A percentile compares a stretch with the other conserved stretches of the same genome.
Conservation (phyloP, 2,113 vertebrate species). For the Delphinus delphis region DNA sequence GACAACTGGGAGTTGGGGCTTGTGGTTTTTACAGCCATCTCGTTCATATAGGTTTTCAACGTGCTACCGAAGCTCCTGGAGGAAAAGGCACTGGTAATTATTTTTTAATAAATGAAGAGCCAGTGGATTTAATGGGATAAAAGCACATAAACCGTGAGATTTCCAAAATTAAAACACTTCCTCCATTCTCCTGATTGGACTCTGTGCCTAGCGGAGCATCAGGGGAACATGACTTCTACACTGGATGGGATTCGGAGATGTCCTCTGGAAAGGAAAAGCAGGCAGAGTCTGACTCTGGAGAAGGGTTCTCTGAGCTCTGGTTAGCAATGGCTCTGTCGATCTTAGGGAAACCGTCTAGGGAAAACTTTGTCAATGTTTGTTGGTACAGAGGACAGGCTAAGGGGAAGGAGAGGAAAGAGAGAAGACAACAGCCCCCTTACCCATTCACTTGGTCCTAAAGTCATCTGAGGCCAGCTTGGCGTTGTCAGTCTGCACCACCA, state of each 20-base stretch:
- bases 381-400: not conserved
- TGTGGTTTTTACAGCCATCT: not conserved
- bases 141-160: not conserved
- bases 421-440: not conserved
- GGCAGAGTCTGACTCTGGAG: not conserved
- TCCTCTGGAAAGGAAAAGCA: not conserved
- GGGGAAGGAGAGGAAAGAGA: not conserved
- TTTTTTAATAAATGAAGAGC: not conserved
- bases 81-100: not conserved
- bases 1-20: not conserved
- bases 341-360: not conserved
- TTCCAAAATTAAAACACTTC: not conserved
- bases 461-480: constrained; percentile 87
- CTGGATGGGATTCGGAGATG: too few relatives aligned
- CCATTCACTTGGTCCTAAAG: constrained; percentile 88
- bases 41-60: not conserved
- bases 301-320: not conserved
- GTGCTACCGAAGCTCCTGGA: not conserved
- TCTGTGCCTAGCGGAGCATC: not conserved
- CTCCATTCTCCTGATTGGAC: not conserved
- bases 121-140: not conserved
- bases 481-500: constrained; percentile 87
- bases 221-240: not conserved
- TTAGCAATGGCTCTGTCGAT: not conserved
- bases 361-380: not conserved